Evolutionary conservation across 2,113 vertebrate genomes (phyloP), one percentile per base, ranked within the genome.

Genomic region (Tamias sibiricus): DNA sequence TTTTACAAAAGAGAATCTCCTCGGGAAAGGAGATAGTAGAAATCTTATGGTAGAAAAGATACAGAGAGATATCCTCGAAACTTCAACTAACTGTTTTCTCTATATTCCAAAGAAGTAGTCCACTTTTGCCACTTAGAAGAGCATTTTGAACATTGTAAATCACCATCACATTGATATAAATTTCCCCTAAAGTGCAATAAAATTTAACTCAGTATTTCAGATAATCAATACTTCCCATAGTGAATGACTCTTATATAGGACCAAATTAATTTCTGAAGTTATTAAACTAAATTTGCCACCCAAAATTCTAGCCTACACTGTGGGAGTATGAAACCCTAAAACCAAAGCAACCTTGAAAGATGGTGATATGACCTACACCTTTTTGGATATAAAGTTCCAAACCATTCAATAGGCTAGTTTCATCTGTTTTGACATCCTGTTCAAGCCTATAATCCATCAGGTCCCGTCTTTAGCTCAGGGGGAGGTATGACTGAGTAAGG

Each of bases 231-330:
- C 40, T 88, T 57, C 42, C 44, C 71, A 8, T 85, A 74, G 4
- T 81, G 93, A 91, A 66, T 86, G 77, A 94, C 40, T 91, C 35
- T 49, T 82, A 12, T 75, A 92, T 2, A 90, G 71, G 57, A 81
- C 74, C 16, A 76, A 92, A 76, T 96, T 83, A 94, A 74, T 91
- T 97, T 90, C 52, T 94, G 52, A 91, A 89, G 62, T n/a, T 86
- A 16, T 59, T 72, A 76, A 66, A 42, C 40, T 90, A 59, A 64
- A 69, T 77, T 64, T 54, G 26, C 8, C n/a, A 84, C 62, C 17
- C 32, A 28, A 76, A 52, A 54, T n/a, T 94, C 52, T 76, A 37
- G 89, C 86, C 74, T 52, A 84, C 12, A 47, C 22, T 76, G 17
- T 7, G 52, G 76, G 42, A 88, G 76, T 59, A 68, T 62, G 87